Evolutionary conservation across 2,888 invertebrate genomes (phyloP).

Genomic region (Chalcosyrphus nemorum): DNA sequence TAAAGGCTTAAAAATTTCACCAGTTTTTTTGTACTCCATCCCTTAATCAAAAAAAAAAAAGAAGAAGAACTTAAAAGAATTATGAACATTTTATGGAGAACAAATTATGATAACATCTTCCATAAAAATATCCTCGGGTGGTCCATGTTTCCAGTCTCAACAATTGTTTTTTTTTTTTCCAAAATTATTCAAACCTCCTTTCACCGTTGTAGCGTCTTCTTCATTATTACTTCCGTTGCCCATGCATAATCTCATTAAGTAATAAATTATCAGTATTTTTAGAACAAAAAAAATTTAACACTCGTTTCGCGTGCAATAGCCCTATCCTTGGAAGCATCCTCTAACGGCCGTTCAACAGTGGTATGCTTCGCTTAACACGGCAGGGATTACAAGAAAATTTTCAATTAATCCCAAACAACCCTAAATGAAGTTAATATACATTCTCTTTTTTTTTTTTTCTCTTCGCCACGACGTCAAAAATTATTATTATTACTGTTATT

Average conservation of each 20-base stretch:
- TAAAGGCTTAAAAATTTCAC: no score
- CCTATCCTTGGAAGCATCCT: constrained; percentile 17
- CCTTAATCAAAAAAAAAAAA: no score
- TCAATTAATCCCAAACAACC: constrained; percentile 63
- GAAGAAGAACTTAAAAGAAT: constrained; percentile 2
- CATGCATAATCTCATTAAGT: constrained; percentile 60
- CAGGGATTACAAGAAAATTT: constrained; percentile 52
- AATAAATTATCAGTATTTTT: constrained; percentile 69
- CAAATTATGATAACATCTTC: constrained; percentile 44
- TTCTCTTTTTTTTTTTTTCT: constrained; percentile 5
- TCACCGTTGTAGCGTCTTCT: constrained; percentile 8
- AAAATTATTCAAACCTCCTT: not conserved
- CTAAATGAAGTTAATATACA: constrained; percentile 61
- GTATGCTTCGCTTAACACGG: constrained; percentile 45
- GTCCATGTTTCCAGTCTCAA: not conserved
- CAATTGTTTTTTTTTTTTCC: constrained; percentile 27
- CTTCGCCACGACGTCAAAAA: constrained; percentile 36
- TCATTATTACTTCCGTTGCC: constrained; percentile 54
- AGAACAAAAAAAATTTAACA: constrained; percentile 43
- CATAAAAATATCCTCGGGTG: constrained; percentile 54
- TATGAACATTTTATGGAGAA: constrained; percentile 41
- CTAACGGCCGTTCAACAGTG: constrained; percentile 5
- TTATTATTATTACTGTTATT: constrained; percentile 69
- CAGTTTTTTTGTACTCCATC: no score
- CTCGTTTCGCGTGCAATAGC: constrained; percentile 50